A percentile compares a stretch with the other conserved stretches of the same genome.
phyloP scores from a whole-genome alignment of 2,113 vertebrate species.

The Perccottus glenii region DNA sequence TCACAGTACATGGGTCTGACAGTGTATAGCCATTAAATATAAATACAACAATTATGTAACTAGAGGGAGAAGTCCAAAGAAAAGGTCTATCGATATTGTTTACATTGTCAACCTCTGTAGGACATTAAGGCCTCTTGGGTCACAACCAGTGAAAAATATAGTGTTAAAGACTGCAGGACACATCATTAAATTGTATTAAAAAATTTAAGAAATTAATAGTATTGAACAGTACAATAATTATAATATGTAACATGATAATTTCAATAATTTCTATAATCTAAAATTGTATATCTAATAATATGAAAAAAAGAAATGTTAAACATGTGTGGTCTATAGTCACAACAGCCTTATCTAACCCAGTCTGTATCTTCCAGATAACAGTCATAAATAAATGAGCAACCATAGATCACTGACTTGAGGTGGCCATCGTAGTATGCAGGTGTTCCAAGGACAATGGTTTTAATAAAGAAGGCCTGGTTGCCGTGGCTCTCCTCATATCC shows the following conservation, averaged over 20 bases:
- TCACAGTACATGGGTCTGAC: background rate
- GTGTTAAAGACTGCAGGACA: too few species aligned
- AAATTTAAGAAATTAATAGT: too few species aligned
- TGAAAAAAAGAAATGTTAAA: background rate
- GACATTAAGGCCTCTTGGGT: background rate
- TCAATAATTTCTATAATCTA: too few species aligned
- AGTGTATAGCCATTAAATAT: background rate
- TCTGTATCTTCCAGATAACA: conserved; percentile 8
- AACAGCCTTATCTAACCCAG: conserved; percentile 7
- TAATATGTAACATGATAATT: too few species aligned
- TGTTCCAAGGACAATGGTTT: conserved; percentile 97
- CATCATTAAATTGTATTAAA: too few species aligned
- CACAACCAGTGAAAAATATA: too few species aligned
- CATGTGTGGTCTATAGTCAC: background rate
- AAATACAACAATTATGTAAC: too few species aligned
- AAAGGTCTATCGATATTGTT: background rate
- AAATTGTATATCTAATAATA: too few species aligned
- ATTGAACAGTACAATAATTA: too few species aligned
- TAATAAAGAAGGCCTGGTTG: conserved; percentile 99
- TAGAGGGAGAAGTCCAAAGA: background rate
- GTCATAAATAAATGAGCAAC: conserved; percentile 9
- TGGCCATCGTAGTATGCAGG: conserved; percentile 97
- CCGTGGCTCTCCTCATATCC: conserved; percentile 96
- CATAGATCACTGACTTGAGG: conserved; percentile 87
- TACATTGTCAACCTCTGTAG: background rate